phyloP scores from a whole-genome alignment of 2,888 invertebrate genomes.

The Ophioninae sp. region DNA sequence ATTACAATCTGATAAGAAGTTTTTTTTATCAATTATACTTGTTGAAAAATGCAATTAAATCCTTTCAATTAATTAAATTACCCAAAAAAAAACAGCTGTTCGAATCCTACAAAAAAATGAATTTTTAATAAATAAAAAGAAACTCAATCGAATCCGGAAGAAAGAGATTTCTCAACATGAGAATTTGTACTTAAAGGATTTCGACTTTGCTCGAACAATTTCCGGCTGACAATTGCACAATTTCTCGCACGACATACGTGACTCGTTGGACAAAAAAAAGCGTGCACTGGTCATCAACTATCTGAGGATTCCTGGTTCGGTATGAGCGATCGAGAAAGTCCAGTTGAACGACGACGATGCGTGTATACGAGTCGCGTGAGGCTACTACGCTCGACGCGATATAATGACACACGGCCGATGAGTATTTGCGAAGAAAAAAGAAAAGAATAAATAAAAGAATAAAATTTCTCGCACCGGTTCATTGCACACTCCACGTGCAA shows the following conservation, averaged over 20 bases:
- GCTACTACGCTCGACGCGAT: slow-evolving; percentile 28
- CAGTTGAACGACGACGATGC: slow-evolving; percentile 67
- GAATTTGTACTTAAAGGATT: neutral
- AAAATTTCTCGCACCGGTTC: slow-evolving; percentile 22
- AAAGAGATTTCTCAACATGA: neutral
- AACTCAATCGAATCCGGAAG: neutral
- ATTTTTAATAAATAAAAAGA: too few species aligned
- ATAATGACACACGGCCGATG: slow-evolving; percentile 36
- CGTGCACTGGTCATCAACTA: neutral
- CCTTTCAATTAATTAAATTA: too few species aligned
- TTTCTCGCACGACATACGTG: neutral
- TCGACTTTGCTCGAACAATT: neutral
- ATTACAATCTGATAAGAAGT: neutral
- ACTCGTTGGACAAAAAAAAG: neutral
- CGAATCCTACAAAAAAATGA: too few species aligned
- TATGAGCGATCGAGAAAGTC: slow-evolving; percentile 72
- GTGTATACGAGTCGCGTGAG: slow-evolving; percentile 61
- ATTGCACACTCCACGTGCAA: neutral
- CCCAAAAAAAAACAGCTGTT: too few species aligned
- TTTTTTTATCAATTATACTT: neutral
- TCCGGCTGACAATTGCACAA: neutral
- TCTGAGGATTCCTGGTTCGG: slow-evolving; percentile 72
- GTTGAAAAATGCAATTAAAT: neutral
- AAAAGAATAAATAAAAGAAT: neutral
- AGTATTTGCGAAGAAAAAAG: slow-evolving; percentile 29